These are phyloP conservation scores for Syrmaticus mikado DNA, from an alignment of 2,113 vertebrate species.

Conservation along the genomic window DNA sequence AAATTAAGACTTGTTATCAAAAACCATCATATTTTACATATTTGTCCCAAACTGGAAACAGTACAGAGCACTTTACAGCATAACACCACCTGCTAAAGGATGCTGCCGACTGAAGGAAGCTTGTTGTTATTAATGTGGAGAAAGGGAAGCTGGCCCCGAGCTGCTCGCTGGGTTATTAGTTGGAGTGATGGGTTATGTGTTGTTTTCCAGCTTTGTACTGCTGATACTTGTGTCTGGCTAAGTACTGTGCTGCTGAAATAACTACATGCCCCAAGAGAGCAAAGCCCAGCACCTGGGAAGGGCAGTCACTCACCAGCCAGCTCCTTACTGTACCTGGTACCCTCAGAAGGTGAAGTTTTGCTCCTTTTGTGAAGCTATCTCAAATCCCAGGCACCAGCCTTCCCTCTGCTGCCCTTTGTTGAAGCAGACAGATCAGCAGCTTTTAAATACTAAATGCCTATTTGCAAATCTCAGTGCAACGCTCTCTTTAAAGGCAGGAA, in stretches of 20 bases:
- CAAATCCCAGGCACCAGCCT: background rate
- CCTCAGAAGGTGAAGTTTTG: background rate
- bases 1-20: background rate
- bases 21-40: background rate
- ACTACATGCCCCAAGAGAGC: background rate
- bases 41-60: background rate
- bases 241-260: background rate
- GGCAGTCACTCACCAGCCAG: slow-evolving; percentile 18
- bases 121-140: background rate
- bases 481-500: background rate
- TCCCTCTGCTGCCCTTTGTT: background rate
- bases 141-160: background rate
- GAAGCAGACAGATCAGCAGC: background rate
- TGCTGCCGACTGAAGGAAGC: background rate
- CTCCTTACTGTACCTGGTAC: background rate
- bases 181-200: background rate
- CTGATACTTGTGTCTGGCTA: background rate
- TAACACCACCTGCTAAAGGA: background rate
- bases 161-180: background rate
- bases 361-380: background rate
- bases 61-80: background rate
- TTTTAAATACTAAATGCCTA: fast-evolving
- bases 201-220: slow-evolving; percentile 2
- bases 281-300: background rate
- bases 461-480: fast-evolving